These are phyloP conservation scores for Scleropages formosus DNA, from an alignment of 2,797 vertebrate genomes.

Conservation along the genomic window DNA sequence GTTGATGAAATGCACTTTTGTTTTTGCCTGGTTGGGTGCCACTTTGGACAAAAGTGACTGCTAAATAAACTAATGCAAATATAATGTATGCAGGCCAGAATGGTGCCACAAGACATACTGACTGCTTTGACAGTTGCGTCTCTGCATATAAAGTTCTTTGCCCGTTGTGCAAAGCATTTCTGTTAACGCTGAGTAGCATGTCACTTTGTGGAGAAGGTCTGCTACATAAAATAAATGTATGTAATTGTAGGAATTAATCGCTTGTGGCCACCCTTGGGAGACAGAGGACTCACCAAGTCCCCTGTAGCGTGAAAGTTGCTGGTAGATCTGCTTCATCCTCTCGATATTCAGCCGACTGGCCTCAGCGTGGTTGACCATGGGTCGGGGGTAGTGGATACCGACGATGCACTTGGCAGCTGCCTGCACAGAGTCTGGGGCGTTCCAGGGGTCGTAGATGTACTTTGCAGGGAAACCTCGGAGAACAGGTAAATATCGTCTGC, in stretches of 20 bases:
- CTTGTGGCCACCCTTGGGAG: neutral
- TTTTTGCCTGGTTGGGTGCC: no score
- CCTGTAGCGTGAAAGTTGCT: conserved; percentile 74
- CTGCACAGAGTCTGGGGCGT: conserved; percentile 70
- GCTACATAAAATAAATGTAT: no score
- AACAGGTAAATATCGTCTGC: conserved; percentile 73
- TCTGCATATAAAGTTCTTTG: no score
- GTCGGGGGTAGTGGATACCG: conserved; percentile 71
- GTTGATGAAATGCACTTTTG: no score
- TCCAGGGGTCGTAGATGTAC: conserved; percentile 77
- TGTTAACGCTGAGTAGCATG: no score
- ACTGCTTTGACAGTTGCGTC: no score
- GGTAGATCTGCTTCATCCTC: conserved; percentile 78
- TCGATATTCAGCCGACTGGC: conserved; percentile 75
- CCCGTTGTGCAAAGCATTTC: no score
- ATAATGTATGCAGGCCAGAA: no score
- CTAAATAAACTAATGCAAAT: no score
- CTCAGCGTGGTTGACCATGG: conserved; percentile 75
- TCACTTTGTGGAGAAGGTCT: no score
- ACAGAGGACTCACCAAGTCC: conserved; percentile 61
- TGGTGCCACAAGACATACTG: no score
- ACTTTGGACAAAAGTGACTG: no score
- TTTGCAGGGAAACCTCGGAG: conserved; percentile 75
- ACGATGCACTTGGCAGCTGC: conserved; percentile 66
- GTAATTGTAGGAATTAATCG: neutral